Base-by-base conservation (phyloP, 1,140 invertebrate genomes). In the Papilio xuthus region DNA sequence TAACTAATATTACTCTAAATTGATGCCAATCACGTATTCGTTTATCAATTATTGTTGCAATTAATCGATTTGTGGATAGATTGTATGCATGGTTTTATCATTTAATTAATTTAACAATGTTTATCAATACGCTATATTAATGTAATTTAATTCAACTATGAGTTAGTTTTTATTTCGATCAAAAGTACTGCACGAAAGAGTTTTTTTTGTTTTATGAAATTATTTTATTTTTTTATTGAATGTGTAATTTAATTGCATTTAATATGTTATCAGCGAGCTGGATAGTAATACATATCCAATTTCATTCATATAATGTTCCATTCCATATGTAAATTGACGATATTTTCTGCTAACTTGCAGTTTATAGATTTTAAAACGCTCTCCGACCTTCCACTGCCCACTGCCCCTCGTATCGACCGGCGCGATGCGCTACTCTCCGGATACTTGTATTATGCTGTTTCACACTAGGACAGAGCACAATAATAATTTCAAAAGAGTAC, bases 401-500 rank as follows among this genome's bases (percentile, higher is more conserved):
- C 23, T 47, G 20, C 41, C 71, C 20, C 15, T 32, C 10, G 69
- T 70, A 73, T 73, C 71, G 71, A 73, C 41, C 23, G 20, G 42
- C n/a, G 71, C 71, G 42, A 23, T 20, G 4, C 71, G 42, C n/a
- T 41, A 41, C 70, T 37, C 18, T 20, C 10, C n/a, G 70, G 18
- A 26, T 72, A n/a, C 78, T 79, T 73, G 77, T 80, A 50, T 60
- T 8, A 53, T 53, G 18, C 20, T 8, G 50, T 20, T 53, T 20
- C 50, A 53, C n/a, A 53, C 50, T 18, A 53, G 50, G 50, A 8
- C n/a, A 53, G 18, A 20, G n/a, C 50, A 53, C 4, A 8, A 6
- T n/a, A 53, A 4, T 7, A n/a, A n/a, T 7, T n/a, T 7, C 50
- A 53, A 53, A 18, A 7, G 0, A 44, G 42, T 44, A 44, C 42